phyloP scores from a whole-genome alignment of 2,113 vertebrate genomes.

The Dasypus novemcinctus region DNA sequence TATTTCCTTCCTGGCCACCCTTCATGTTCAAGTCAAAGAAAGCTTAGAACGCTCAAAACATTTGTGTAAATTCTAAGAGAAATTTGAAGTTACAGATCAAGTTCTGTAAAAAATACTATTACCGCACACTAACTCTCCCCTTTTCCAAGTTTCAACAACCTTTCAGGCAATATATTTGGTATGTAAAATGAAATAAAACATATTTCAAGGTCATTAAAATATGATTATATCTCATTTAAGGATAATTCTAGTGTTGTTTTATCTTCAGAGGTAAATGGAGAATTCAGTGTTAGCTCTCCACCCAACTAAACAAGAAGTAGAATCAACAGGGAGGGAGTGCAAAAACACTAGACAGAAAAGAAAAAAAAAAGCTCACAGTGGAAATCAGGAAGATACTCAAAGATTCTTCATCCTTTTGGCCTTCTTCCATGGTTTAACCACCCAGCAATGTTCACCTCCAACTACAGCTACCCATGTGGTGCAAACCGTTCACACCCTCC shows the following conservation, averaged over 20 bases:
- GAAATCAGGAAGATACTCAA: neutral
- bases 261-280: neutral
- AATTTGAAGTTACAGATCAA: conserved; percentile 17
- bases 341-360: neutral
- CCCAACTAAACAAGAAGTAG: neutral
- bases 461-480: neutral
- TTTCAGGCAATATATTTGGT: neutral
- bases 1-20: conserved; percentile 13
- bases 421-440: neutral
- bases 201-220: neutral
- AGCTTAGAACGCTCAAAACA: neutral
- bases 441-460: neutral
- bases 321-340: neutral
- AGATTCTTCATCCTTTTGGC: neutral
- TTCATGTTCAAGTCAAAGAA: conserved; percentile 38
- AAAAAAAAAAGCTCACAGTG: neutral
- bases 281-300: neutral
- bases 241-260: neutral
- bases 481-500: neutral
- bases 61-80: conserved; percentile 17
- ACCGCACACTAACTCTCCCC: neutral
- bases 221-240: neutral
- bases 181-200: neutral
- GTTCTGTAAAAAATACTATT: neutral
- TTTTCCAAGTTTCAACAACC: neutral